These are phyloP conservation scores for Drosophila demipolita DNA, from an alignment of 2,888 invertebrate genomes.

Conservation along the genomic window DNA sequence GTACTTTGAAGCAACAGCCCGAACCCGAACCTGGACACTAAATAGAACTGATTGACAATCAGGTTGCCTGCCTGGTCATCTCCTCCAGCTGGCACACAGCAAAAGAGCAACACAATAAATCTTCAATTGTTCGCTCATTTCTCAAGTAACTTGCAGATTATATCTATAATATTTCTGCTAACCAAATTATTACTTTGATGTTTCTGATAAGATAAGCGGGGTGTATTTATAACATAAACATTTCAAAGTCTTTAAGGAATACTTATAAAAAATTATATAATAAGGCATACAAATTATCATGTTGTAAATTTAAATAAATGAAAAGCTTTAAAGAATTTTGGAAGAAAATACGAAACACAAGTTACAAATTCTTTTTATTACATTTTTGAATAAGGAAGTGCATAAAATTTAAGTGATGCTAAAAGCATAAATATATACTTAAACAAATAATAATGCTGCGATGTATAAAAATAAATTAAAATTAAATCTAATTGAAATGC, in stretches of 20 bases:
- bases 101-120: constrained; percentile 9
- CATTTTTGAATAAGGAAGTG: neutral
- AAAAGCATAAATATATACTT: neutral
- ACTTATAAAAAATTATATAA: neutral
- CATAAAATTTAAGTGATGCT: neutral
- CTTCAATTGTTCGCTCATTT: constrained; percentile 12
- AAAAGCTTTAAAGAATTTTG: neutral
- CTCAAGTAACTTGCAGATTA: constrained; percentile 35
- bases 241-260: neutral
- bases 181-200: constrained; percentile 52
- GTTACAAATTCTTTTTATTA: neutral
- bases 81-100: neutral
- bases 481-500: neutral
- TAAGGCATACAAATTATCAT: neutral
- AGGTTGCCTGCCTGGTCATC: constrained; percentile 43
- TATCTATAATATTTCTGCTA: constrained; percentile 31
- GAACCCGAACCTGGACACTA: constrained; percentile 26
- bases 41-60: constrained; percentile 72
- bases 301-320: neutral
- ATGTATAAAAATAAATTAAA: neutral
- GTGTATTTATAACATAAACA: neutral
- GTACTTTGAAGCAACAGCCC: constrained; percentile 48
- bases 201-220: constrained; percentile 2
- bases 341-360: neutral
- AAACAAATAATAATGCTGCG: neutral